Conservation (phyloP, 2,113 vertebrate genomes). For the Gobius niger region DNA sequence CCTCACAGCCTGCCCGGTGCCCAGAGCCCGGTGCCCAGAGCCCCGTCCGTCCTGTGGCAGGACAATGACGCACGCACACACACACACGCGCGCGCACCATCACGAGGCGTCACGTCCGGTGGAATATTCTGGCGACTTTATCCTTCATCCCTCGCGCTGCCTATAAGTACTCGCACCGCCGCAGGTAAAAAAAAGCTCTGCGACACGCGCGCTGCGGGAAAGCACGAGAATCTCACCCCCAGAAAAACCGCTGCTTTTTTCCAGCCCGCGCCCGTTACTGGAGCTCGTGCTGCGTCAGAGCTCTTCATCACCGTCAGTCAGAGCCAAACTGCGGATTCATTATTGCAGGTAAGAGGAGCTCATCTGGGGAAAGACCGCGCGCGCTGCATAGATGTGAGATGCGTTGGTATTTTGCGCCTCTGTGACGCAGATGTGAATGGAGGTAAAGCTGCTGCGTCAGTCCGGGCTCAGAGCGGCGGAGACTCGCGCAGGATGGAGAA, state of each 20-base stretch:
- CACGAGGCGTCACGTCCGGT: slow-evolving; percentile 72
- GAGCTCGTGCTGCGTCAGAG: background rate
- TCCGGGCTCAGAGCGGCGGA: background rate
- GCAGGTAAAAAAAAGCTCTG: slow-evolving; percentile 34
- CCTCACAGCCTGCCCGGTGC: too few species aligned
- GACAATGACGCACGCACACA: slow-evolving; percentile 24
- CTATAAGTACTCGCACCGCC: slow-evolving; percentile 58
- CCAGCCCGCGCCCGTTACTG: too few species aligned
- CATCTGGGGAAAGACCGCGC: too few species aligned
- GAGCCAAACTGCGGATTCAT: background rate
- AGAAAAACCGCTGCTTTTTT: background rate
- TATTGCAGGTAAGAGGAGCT: too few species aligned
- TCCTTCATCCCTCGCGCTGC: slow-evolving; percentile 26
- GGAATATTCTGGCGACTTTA: slow-evolving; percentile 72
- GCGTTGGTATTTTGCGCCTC: background rate
- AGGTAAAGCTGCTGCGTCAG: background rate
- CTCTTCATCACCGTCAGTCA: background rate
- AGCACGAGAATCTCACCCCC: background rate
- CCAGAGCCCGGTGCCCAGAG: too few species aligned
- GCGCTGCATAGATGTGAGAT: too few species aligned
- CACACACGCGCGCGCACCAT: background rate
- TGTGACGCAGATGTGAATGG: background rate
- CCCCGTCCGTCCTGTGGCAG: background rate
- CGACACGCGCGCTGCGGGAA: background rate
- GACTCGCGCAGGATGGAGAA: too few species aligned